Conservation (phyloP, 2,797 vertebrate genomes). For the Myotis findleyi region DNA sequence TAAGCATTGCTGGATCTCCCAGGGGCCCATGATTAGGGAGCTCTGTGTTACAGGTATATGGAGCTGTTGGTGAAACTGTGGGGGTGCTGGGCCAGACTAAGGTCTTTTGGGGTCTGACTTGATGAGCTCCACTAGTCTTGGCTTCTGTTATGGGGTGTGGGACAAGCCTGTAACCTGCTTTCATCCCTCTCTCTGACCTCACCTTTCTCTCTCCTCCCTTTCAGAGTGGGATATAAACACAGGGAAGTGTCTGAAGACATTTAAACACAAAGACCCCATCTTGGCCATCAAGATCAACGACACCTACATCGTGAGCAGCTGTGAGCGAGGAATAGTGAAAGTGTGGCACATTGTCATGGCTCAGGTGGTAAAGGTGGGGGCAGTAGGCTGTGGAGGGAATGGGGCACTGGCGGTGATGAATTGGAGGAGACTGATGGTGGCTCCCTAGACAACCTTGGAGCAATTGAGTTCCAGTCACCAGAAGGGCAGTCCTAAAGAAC, state of each 20-base stretch:
- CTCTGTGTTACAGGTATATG: not conserved
- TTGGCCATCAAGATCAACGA: constrained; percentile 88
- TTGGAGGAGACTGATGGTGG: not conserved
- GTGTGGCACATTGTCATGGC: constrained; percentile 89
- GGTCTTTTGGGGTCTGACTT: not conserved
- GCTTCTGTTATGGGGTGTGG: not conserved
- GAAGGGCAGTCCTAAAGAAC: not conserved
- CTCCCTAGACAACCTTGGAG: not conserved
- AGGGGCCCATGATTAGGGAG: not conserved
- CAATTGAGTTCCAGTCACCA: not conserved
- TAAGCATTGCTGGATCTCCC: not conserved
- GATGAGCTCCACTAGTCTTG: not conserved
- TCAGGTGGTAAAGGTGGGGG: constrained; percentile 89
- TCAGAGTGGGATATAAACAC: constrained; percentile 93
- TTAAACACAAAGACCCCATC: constrained; percentile 90
- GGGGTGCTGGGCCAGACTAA: not conserved
- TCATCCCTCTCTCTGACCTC: too few species aligned
- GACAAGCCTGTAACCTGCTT: not conserved
- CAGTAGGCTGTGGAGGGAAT: not conserved
- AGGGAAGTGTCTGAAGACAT: constrained; percentile 88
- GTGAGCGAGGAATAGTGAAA: constrained; percentile 90
- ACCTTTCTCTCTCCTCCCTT: not conserved
- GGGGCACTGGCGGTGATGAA: rapidly evolving
- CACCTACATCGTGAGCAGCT: constrained; percentile 89
- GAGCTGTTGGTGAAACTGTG: not conserved